These are phyloP conservation scores for Rutpela maculata DNA, from an alignment of 2,888 invertebrate species.

Conservation along the genomic window DNA sequence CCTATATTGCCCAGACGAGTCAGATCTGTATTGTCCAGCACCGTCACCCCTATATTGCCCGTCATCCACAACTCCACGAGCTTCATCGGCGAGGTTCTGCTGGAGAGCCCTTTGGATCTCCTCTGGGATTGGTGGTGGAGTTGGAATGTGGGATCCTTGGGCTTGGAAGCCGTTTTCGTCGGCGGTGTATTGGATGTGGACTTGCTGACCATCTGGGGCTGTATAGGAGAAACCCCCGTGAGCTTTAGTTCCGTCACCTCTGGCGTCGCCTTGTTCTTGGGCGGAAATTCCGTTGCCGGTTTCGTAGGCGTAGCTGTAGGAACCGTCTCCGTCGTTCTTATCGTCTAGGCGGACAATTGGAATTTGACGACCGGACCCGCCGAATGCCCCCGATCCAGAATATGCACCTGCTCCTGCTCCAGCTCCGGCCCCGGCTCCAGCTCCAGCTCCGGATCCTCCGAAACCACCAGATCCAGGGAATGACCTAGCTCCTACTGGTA, in stretches of 20 bases:
- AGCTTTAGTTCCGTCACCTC: slow-evolving; percentile 64
- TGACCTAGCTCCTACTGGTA: slow-evolving; percentile 57
- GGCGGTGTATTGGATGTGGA: slow-evolving; percentile 73
- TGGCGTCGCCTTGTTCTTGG: slow-evolving; percentile 65
- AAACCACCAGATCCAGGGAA: slow-evolving; percentile 58
- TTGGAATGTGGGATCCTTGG: slow-evolving; percentile 76
- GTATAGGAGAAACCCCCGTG: slow-evolving; percentile 65
- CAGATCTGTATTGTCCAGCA: slow-evolving; percentile 49
- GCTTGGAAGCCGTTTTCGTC: slow-evolving; percentile 78
- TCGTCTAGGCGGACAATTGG: slow-evolving; percentile 63
- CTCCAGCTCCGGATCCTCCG: slow-evolving; percentile 21
- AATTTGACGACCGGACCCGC: slow-evolving; percentile 50
- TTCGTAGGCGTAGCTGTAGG: slow-evolving; percentile 73
- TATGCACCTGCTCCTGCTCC: slow-evolving; percentile 21
- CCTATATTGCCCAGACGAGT: slow-evolving; percentile 4
- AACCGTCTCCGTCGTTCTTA: slow-evolving; percentile 64
- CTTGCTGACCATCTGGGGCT: slow-evolving; percentile 64
- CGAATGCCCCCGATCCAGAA: slow-evolving; percentile 42
- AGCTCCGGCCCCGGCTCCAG: slow-evolving; percentile 57
- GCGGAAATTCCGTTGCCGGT: slow-evolving; percentile 77
- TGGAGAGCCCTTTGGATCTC: slow-evolving; percentile 73
- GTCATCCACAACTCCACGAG: slow-evolving; percentile 59
- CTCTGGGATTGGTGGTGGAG: slow-evolving; percentile 78
- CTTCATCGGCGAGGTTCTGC: slow-evolving; percentile 64
- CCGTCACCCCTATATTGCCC: slow-evolving; percentile 56